These are phyloP conservation scores for Hofmannophila pseudospretella DNA, from an alignment of 2,888 invertebrate species.

Conservation along the genomic window DNA sequence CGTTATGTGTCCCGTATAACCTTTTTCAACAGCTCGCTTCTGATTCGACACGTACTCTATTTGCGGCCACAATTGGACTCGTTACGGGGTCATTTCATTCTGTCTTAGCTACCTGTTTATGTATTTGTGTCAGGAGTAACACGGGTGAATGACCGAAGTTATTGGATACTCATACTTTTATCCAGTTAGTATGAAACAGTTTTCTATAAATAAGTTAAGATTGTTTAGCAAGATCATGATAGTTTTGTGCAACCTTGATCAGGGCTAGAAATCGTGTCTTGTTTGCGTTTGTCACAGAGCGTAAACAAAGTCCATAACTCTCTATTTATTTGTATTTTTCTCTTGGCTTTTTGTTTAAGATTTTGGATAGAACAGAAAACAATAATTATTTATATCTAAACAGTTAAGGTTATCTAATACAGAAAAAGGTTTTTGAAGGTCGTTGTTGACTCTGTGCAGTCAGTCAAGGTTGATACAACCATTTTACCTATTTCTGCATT, in stretches of 20 bases:
- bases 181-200: not conserved
- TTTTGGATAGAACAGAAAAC: too few relatives aligned
- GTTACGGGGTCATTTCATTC: slow-evolving; percentile 47
- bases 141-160: slow-evolving; percentile 49
- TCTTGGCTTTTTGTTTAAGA: too few relatives aligned
- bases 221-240: not conserved
- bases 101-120: slow-evolving; percentile 44
- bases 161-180: not conserved
- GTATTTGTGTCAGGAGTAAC: slow-evolving; percentile 61
- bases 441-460: too few relatives aligned
- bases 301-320: not conserved
- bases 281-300: not conserved
- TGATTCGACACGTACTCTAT: slow-evolving; percentile 64
- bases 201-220: slow-evolving; percentile 2
- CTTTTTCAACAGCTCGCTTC: slow-evolving; percentile 63
- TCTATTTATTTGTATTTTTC: too few relatives aligned
- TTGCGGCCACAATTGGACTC: slow-evolving; percentile 16
- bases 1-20: slow-evolving; percentile 69
- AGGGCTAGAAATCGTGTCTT: slow-evolving; percentile 9
- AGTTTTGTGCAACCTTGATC: slow-evolving; percentile 7
- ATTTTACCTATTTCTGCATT: too few relatives aligned
- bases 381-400: too few relatives aligned
- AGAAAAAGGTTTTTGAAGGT: too few relatives aligned
- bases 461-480: too few relatives aligned
- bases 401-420: too few relatives aligned